Percentiles rank a stretch among this genome's conserved stretches.
Conservation (phyloP, 2,797 vertebrate species). For the Choloepus didactylus region DNA sequence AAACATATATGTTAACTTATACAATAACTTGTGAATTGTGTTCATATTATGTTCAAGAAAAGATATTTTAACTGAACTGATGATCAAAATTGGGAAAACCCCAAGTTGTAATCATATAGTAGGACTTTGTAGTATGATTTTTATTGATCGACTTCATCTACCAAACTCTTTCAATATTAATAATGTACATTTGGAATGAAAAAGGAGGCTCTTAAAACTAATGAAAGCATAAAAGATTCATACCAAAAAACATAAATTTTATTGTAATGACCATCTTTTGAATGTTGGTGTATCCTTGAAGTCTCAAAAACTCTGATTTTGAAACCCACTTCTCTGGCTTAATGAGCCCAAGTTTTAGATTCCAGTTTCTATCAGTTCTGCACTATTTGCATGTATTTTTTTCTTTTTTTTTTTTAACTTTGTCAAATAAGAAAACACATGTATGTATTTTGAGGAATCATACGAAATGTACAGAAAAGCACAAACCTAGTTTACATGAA, state of each 20-base stretch:
- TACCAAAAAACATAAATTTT: not conserved
- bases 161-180: not conserved
- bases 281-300: not conserved
- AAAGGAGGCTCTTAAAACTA: not conserved
- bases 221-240: not conserved
- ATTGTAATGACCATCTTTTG: not conserved
- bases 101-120: not conserved
- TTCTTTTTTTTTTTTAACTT: too few species aligned
- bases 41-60: not conserved
- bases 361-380: not conserved
- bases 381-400: not conserved
- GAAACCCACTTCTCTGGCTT: not conserved
- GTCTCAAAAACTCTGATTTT: not conserved
- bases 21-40: not conserved
- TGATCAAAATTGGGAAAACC: not conserved
- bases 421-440: too few species aligned
- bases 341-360: not conserved
- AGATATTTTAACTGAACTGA: not conserved
- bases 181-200: not conserved
- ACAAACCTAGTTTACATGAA: not conserved
- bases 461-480: not conserved
- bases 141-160: not conserved
- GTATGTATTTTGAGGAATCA: not conserved
- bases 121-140: not conserved
- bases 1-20: not conserved